Evolutionary conservation across 2,797 vertebrate species (phyloP).

Genomic region (Chelon auratus): DNA sequence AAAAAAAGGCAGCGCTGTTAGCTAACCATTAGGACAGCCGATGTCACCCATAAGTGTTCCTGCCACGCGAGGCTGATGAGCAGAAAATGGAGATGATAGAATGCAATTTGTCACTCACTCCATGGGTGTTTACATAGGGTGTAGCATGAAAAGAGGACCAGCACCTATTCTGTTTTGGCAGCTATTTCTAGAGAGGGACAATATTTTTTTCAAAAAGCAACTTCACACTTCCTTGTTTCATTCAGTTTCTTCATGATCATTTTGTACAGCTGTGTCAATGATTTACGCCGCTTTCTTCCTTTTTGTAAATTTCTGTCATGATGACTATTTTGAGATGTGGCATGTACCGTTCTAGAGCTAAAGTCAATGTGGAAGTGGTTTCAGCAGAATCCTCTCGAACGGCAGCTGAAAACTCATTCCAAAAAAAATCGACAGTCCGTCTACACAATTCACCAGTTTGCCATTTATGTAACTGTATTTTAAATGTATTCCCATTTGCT

Average conservation of each 20-base stretch:
- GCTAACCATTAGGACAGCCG: slow-evolving; percentile 47
- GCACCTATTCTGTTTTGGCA: slow-evolving; percentile 65
- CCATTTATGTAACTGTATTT: not conserved
- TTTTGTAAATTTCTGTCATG: not conserved
- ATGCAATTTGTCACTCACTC: slow-evolving; percentile 66
- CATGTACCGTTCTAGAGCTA: not conserved
- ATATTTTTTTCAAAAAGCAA: no score
- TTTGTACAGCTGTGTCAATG: not conserved
- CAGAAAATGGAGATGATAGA: slow-evolving; percentile 61
- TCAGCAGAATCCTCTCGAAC: slow-evolving; percentile 5
- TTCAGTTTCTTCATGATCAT: not conserved
- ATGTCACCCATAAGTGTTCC: slow-evolving; percentile 42
- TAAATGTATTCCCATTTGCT: not conserved
- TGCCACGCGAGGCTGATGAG: slow-evolving; percentile 51
- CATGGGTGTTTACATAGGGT: slow-evolving; percentile 50
- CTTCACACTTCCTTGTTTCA: not conserved
- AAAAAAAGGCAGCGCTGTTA: not conserved
- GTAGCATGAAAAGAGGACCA: slow-evolving; percentile 50
- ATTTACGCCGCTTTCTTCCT: not conserved
- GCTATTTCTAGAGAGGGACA: not conserved
- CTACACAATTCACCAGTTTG: not conserved
- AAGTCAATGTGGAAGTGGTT: not conserved
- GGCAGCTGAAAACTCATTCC: not conserved
- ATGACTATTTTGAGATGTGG: not conserved
- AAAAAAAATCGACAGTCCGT: not conserved